phyloP scores from a whole-genome alignment of 2,888 invertebrate species.

The Tiphia femorata region DNA sequence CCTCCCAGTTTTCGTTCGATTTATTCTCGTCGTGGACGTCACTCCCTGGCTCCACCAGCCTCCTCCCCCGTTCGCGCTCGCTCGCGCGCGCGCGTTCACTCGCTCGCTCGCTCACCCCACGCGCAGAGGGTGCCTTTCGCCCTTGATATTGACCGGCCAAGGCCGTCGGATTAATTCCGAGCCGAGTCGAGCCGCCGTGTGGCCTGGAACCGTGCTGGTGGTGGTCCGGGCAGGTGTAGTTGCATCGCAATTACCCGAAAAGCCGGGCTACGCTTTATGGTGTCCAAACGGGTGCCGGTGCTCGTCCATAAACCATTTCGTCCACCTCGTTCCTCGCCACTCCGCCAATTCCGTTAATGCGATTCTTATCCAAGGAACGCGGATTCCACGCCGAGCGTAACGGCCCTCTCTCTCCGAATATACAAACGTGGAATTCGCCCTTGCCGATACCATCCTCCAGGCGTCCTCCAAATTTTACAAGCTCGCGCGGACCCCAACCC shows the following conservation, averaged over 20 bases:
- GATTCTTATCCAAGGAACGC: slow-evolving; percentile 16
- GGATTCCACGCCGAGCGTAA: background rate
- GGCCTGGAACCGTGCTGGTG: too few species aligned
- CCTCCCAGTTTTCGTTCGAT: too few species aligned
- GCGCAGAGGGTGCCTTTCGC: background rate
- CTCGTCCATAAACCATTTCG: too few species aligned
- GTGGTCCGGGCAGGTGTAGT: background rate
- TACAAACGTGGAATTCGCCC: too few species aligned
- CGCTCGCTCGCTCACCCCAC: too few species aligned
- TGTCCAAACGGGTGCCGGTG: too few species aligned
- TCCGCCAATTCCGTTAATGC: slow-evolving; percentile 5
- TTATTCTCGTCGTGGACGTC: too few species aligned
- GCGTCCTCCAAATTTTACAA: background rate
- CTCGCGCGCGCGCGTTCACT: too few species aligned
- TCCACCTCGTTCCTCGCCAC: background rate
- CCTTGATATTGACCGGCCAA: slow-evolving; percentile 4
- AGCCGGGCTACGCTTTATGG: too few species aligned
- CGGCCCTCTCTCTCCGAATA: background rate
- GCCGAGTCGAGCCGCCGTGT: background rate
- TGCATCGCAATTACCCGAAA: background rate
- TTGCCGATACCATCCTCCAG: background rate
- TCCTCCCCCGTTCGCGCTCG: too few species aligned
- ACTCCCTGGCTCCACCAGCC: too few species aligned
- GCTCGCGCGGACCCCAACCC: background rate
- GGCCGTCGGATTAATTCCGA: background rate